phyloP scores from a whole-genome alignment of 1,140 invertebrate genomes.

The Brachionus paranguensis region DNA sequence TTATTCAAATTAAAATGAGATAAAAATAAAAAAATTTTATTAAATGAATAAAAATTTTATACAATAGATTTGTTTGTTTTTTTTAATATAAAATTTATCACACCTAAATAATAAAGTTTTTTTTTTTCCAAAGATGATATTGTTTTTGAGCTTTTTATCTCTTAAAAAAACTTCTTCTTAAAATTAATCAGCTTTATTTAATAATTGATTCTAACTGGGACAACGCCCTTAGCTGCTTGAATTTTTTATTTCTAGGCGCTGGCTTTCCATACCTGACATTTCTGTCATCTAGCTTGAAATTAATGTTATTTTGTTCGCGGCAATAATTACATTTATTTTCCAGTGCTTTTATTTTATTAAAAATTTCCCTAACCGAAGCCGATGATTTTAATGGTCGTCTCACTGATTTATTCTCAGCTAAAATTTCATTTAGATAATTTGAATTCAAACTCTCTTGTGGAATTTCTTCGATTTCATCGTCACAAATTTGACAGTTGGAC shows the following conservation, averaged over 20 bases:
- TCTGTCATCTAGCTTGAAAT: constrained; percentile 25
- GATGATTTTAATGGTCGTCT: not conserved
- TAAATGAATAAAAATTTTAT: no score
- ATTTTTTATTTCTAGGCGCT: constrained; percentile 1
- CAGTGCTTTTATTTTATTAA: not conserved
- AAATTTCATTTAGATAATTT: constrained; percentile 2
- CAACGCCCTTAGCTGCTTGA: not conserved
- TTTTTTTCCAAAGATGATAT: no score
- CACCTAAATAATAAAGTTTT: no score
- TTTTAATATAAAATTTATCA: no score
- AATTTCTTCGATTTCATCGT: not conserved
- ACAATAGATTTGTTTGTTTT: no score
- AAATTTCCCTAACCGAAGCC: not conserved
- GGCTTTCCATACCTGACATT: constrained; percentile 23
- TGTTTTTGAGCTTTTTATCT: not conserved
- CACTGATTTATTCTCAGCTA: not conserved
- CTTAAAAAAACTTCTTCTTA: no score
- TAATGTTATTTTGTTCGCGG: constrained; percentile 8
- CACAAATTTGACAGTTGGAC: not conserved
- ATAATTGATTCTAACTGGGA: constrained; percentile 23
- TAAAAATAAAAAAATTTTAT: no score
- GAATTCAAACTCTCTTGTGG: not conserved
- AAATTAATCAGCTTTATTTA: not conserved
- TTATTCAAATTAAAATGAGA: no score
- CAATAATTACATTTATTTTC: constrained; percentile 33